Evolutionary conservation across 2,888 invertebrate genomes (phyloP), one percentile per base, ranked within the genome.

Genomic region (Patella caerulea): DNA sequence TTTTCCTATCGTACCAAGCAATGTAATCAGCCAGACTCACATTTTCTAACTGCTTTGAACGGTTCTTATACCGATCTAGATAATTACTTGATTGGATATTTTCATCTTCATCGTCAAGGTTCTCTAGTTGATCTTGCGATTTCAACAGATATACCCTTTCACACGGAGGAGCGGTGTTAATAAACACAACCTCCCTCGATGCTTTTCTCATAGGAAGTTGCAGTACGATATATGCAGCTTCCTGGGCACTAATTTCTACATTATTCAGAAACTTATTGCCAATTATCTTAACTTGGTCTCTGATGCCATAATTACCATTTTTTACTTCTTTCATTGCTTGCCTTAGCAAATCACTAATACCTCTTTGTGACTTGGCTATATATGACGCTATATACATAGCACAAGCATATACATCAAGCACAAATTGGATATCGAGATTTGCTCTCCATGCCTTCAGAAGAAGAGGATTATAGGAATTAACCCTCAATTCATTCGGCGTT

Each of bases 211-310:
- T 78, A 24, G 85, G 84, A 73, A 88, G 73, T 24, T 79, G 78
- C n/a, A 88, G 77, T 7, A 83, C 53, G 9, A 83, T 76, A 77
- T 83, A 86, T 3, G 75, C 83, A 69, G 86, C 86, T 76, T 88
- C 88, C 75, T 88, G 87, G 2, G 87, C 86, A 73, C 82, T 81
- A 7, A 88, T 79, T 79, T 88, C 86, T 1, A 81, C 82, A 45
- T 45, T 45, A 9, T 45, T 45, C 7, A 45, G 45, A 45, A 45
- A 45, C 9, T 45, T 45, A 45, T 45, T 45, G 9, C 45, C 45
- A 45, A 45, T 45, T 9, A 45, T 7, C 7, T 45, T 45, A 2
- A 87, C 74, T 55, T 85, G 83, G n/a, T 82, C 73, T 70, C 76
- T 77, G 0, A 82, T 17, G 0, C 45, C 45, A 9, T 45, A 45